phyloP scores from a whole-genome alignment of 2,888 invertebrate genomes.

The Cryptocheilus praepositus region DNA sequence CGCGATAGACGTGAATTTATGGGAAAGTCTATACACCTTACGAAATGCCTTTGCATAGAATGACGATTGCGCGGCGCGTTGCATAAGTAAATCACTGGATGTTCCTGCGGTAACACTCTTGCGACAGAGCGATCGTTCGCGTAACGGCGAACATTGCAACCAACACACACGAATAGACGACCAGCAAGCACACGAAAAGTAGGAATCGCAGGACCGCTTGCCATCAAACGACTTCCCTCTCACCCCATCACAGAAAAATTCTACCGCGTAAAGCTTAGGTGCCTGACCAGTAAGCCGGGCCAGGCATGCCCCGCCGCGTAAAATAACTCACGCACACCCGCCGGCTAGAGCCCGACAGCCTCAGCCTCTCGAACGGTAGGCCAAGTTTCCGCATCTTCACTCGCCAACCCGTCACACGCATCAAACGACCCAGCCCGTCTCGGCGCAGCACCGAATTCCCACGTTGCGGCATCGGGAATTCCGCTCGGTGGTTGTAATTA shows the following conservation, averaged over 20 bases:
- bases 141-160: too few species aligned
- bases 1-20: constrained; percentile 30
- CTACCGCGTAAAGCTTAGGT: neutral
- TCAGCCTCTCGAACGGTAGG: constrained; percentile 19
- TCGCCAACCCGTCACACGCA: too few species aligned
- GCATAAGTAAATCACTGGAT: too few species aligned
- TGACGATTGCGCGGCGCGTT: neutral
- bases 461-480: constrained; percentile 4
- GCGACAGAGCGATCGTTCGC: too few species aligned
- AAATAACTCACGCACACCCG: constrained; percentile 49
- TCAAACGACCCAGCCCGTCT: too few species aligned
- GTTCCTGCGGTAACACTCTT: too few species aligned
- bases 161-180: too few species aligned
- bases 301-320: constrained; percentile 37
- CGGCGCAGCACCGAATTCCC: constrained; percentile 17
- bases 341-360: constrained; percentile 30
- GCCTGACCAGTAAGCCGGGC: constrained; percentile 6
- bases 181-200: too few species aligned
- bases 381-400: constrained; percentile 1
- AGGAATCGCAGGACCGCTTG: too few species aligned
- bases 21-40: constrained; percentile 27
- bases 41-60: constrained; percentile 31
- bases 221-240: too few species aligned
- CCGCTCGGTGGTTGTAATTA: constrained; percentile 8
- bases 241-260: too few species aligned